Conservation (phyloP, 2,113 vertebrate species). For the Dolichotis patagonum region DNA sequence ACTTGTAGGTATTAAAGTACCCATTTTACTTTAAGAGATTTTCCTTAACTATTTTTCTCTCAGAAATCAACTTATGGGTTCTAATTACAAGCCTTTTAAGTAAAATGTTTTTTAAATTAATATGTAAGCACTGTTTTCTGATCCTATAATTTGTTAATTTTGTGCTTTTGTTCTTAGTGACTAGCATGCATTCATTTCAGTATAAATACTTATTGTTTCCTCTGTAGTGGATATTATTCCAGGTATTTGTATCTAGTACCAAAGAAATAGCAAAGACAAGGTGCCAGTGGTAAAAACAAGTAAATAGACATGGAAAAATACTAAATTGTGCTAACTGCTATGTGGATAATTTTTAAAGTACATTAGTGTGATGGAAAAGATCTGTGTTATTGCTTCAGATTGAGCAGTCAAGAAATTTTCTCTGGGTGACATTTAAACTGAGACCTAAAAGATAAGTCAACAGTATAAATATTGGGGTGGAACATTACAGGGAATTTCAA, state of each 20-base stretch:
- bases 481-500: neutral
- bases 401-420: neutral
- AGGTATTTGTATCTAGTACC: slow-evolving; percentile 3
- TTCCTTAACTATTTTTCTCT: slow-evolving; percentile 38
- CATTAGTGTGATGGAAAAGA: neutral
- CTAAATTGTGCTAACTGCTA: neutral
- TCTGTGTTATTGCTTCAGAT: neutral
- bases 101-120: slow-evolving; percentile 51
- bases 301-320: slow-evolving; percentile 18
- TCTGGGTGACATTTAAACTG: neutral
- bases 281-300: neutral
- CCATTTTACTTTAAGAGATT: neutral
- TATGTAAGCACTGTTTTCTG: neutral
- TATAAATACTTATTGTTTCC: slow-evolving; percentile 41
- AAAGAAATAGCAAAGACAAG: slow-evolving; percentile 19
- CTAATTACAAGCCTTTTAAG: slow-evolving; percentile 48
- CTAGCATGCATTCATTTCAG: slow-evolving; percentile 41
- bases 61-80: slow-evolving; percentile 53
- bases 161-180: neutral
- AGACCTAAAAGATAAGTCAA: neutral
- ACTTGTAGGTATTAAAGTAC: neutral
- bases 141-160: slow-evolving; percentile 11
- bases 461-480: neutral
- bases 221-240: neutral
- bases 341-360: slow-evolving; percentile 29